Base-by-base conservation (phyloP, 2,888 invertebrate genomes). In the Drosophila seclusa region DNA sequence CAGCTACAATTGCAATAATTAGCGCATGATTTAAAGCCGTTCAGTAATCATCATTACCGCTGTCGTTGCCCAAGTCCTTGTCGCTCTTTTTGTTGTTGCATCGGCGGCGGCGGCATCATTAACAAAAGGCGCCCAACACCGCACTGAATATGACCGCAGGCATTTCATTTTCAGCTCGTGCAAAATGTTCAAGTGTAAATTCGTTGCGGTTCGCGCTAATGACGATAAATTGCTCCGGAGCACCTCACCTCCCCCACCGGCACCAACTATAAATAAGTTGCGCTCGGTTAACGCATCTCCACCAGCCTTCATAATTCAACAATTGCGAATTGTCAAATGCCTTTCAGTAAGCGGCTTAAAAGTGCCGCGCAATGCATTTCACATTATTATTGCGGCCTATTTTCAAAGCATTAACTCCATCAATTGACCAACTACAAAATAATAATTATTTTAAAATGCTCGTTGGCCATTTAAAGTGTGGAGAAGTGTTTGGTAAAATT, bases 1-100 rank as follows among this genome's bases (percentile, higher is more conserved):
- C 48, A 67, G 63, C 90, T 85, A 87, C 88, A 90, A 90, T 87
- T 89, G 87, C 91, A 87, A 87, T 87, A 89, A 87, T 87, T 87
- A 87, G 87, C 87, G 91, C 68, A 87, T 90, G 87, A 87, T 87
- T 87, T 87, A 87, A 87, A 90, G 78, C 87, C 91, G 88, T 80
- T 90, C 91, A 90, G 87, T 90, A 87, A 87, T 87, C 87, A 87
- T 87, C 87, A 87, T 87, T 87, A 87, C 88, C 78, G 80, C 73
- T 88, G 83, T 88, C 80, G 90, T 73, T 49, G 80, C 48, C 57
- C 73, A 45, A 45, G 24, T 77, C 66, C 74, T 65, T 50, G 81
- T 57, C 63, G 70, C 62, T 6, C 2, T 7, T 61, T 68, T 57
- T 27, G 27, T n/a, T 60, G 71, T 66, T 68, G 78, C 65, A 55